phyloP scores from a whole-genome alignment of 2,113 vertebrate species.

The Lepidothrix coronata region DNA sequence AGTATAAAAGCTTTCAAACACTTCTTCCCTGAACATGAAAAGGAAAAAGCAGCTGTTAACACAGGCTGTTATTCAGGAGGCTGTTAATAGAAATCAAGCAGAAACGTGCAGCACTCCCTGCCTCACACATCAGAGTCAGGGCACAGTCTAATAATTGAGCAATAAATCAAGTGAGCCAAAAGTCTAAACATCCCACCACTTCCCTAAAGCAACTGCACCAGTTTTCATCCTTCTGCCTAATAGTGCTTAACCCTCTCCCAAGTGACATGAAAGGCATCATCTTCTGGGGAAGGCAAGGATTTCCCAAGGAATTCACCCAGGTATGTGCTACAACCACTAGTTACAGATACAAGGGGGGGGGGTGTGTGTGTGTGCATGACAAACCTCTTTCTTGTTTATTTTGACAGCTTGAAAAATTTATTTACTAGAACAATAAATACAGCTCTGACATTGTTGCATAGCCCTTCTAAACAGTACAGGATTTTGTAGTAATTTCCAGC shows the following conservation, averaged over 20 bases:
- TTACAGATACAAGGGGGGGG: background rate
- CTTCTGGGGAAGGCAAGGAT: slow-evolving; percentile 28
- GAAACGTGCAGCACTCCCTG: background rate
- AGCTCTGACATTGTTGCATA: background rate
- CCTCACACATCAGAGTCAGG: background rate
- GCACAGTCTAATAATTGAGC: slow-evolving; percentile 4
- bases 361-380: background rate
- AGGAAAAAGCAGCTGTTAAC: slow-evolving; percentile 29
- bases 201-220: background rate
- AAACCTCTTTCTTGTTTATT: background rate
- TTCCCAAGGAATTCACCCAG: slow-evolving; percentile 21
- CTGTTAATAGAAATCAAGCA: slow-evolving; percentile 29
- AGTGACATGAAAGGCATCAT: background rate
- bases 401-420: background rate
- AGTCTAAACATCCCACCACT: background rate
- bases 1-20: slow-evolving; percentile 30
- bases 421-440: slow-evolving; percentile 3
- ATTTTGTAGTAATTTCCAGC: background rate
- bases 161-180: slow-evolving; percentile 44
- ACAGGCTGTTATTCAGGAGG: background rate
- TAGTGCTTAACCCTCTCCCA: background rate
- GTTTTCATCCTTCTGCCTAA: background rate
- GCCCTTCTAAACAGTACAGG: background rate
- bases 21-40: background rate
- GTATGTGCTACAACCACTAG: background rate